Evolutionary conservation across 2,797 vertebrate species (phyloP).

Genomic region (Bradypus variegatus): DNA sequence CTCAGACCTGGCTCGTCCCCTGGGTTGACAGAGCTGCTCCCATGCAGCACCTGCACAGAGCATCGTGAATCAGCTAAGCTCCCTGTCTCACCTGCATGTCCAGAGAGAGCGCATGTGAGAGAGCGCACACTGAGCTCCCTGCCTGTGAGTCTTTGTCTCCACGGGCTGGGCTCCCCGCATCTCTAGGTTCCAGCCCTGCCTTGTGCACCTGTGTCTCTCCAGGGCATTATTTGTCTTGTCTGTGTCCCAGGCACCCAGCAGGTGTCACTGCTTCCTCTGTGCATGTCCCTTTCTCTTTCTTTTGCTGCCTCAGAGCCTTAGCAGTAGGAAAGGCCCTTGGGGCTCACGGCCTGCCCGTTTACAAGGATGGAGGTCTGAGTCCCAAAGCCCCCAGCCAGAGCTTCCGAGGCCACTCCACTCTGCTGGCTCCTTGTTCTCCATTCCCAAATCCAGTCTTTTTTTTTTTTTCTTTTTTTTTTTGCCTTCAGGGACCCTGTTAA

Average conservation of each 20-base stretch:
- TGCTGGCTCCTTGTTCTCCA: rapidly evolving
- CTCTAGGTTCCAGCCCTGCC: neutral
- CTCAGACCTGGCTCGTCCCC: neutral
- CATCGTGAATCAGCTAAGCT: neutral
- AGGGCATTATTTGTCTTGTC: neutral
- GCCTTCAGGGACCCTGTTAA: neutral
- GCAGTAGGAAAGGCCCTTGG: neutral
- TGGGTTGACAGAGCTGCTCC: neutral
- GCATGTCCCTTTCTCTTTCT: neutral
- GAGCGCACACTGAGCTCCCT: neutral
- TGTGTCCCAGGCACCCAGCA: neutral
- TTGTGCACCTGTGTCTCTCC: neutral
- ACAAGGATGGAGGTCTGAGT: neutral
- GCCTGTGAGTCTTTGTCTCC: neutral
- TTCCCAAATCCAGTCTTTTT: neutral
- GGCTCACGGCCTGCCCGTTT: neutral
- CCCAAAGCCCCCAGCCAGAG: neutral
- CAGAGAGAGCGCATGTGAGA: neutral
- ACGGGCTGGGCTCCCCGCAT: neutral
- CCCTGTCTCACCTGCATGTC: neutral
- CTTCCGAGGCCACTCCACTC: neutral
- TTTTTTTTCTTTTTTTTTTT: neutral
- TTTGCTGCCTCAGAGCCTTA: neutral
- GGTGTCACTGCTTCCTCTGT: neutral
- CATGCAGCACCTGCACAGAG: neutral